Evolutionary conservation across 2,113 vertebrate species (phyloP).

Genomic region (Numida meleagris): DNA sequence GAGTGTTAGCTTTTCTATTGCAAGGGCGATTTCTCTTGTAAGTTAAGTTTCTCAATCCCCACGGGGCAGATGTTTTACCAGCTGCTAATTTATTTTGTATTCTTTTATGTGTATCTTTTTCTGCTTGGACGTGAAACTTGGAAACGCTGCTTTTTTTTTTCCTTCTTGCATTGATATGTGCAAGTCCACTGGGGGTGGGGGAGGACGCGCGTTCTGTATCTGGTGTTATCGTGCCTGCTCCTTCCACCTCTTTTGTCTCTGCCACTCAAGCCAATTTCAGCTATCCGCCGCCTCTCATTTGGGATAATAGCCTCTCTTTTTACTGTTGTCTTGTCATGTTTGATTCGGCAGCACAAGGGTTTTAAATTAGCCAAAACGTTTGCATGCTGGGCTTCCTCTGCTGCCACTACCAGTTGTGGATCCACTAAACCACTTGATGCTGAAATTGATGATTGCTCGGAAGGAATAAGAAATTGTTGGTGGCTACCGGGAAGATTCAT

Average conservation of each 20-base stretch:
- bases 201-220: not conserved
- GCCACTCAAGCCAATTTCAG: slow-evolving; percentile 76
- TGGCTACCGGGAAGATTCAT: slow-evolving; percentile 66
- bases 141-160: not conserved
- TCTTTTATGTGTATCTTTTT: not conserved
- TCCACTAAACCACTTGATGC: slow-evolving; percentile 72
- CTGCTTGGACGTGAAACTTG: not conserved
- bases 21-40: not conserved
- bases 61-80: not conserved
- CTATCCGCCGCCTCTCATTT: slow-evolving; percentile 72
- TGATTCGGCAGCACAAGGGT: slow-evolving; percentile 76
- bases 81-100: not conserved
- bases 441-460: slow-evolving; percentile 77
- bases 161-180: not conserved
- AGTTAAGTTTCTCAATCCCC: not conserved
- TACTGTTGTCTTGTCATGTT: slow-evolving; percentile 77
- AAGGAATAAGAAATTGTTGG: slow-evolving; percentile 73
- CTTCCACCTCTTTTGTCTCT: slow-evolving; percentile 69
- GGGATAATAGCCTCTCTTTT: slow-evolving; percentile 79
- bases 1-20: not conserved
- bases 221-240: slow-evolving; percentile 53
- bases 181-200: not conserved
- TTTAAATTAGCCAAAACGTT: slow-evolving; percentile 81
- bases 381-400: slow-evolving; percentile 73
- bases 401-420: slow-evolving; percentile 58